Conservation (phyloP, 2,888 invertebrate species). For the Ctenicera cuprea region DNA sequence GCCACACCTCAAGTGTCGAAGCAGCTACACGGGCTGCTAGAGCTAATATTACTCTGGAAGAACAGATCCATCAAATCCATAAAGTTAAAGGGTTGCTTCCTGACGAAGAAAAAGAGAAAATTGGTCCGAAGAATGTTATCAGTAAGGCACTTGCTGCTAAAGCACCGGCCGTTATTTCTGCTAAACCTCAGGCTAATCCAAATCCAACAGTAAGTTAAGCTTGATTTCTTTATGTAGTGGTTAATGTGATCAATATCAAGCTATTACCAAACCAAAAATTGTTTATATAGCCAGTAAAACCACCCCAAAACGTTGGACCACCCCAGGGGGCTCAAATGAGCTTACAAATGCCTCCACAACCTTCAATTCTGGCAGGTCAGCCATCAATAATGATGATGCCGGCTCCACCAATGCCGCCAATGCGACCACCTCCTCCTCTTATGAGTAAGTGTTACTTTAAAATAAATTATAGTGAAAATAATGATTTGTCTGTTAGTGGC, state of each 20-base stretch:
- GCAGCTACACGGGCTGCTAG: slow-evolving; percentile 95
- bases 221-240: slow-evolving; percentile 3
- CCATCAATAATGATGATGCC: slow-evolving; percentile 80
- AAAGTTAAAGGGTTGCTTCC: slow-evolving; percentile 94
- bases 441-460: slow-evolving; percentile 72
- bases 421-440: slow-evolving; percentile 77
- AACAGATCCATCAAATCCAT: slow-evolving; percentile 98
- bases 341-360: slow-evolving; percentile 70
- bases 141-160: slow-evolving; percentile 68
- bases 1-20: slow-evolving; percentile 97
- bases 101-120: slow-evolving; percentile 97
- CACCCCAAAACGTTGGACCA: slow-evolving; percentile 71
- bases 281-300: slow-evolving; percentile 65
- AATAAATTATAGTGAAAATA: not conserved
- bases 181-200: slow-evolving; percentile 69
- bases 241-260: no score
- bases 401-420: slow-evolving; percentile 76
- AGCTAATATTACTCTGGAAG: slow-evolving; percentile 96
- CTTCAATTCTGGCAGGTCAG: slow-evolving; percentile 73
- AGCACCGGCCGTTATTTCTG: slow-evolving; percentile 70
- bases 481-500: slow-evolving; percentile 63
- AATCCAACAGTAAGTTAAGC: slow-evolving; percentile 47
- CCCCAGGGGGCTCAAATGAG: slow-evolving; percentile 58
- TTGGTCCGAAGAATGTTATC: slow-evolving; percentile 90
- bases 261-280: no score